phyloP scores from a whole-genome alignment of 1,140 invertebrate genomes.

The Habropoda laboriosa region DNA sequence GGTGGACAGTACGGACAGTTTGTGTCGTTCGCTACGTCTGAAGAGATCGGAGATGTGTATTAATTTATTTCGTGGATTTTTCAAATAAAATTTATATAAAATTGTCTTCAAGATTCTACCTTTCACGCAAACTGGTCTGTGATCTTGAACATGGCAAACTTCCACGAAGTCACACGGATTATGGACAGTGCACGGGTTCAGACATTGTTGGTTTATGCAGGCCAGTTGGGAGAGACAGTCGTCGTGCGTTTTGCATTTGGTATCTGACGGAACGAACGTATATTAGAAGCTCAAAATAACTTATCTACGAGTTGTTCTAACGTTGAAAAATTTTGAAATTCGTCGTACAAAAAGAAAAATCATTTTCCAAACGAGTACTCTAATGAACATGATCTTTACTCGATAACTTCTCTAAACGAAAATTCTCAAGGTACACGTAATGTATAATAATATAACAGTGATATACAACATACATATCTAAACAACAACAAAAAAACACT shows the following conservation, averaged over 20 bases:
- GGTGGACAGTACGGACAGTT: slow-evolving; percentile 89
- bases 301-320: background rate
- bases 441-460: slow-evolving; percentile 22
- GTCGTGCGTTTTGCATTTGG: slow-evolving; percentile 86
- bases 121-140: slow-evolving; percentile 90
- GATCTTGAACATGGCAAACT: slow-evolving; percentile 89
- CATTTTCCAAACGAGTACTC: background rate
- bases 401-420: background rate
- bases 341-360: background rate
- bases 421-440: background rate
- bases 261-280: slow-evolving; percentile 81
- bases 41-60: slow-evolving; percentile 31
- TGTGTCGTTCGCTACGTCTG: slow-evolving; percentile 67
- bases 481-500: slow-evolving; percentile 50
- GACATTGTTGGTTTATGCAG: slow-evolving; percentile 89
- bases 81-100: background rate
- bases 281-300: slow-evolving; percentile 51
- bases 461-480: slow-evolving; percentile 23
- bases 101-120: slow-evolving; percentile 80
- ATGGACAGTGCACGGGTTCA: slow-evolving; percentile 87
- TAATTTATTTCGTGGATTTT: background rate
- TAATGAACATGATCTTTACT: background rate
- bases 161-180: slow-evolving; percentile 87
- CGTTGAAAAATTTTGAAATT: background rate
- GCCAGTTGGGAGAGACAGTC: slow-evolving; percentile 89